A percentile compares a stretch with the other conserved stretches of the same genome.
Conservation (phyloP, 2,113 vertebrate species). For the Eretmochelys imbricata region DNA sequence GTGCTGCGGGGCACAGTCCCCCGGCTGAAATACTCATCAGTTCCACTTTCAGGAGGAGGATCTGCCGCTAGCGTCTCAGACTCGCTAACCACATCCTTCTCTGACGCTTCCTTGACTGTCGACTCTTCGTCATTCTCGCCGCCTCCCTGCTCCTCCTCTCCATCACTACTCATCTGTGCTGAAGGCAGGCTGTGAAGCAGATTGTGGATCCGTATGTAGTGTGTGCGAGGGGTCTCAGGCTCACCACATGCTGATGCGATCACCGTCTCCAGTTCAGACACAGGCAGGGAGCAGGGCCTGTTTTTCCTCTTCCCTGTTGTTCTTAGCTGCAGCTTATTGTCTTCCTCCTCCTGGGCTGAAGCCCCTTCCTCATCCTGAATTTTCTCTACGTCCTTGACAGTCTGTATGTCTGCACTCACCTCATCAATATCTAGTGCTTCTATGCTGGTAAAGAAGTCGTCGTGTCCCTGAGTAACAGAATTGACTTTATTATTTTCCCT, state of each 20-base stretch:
- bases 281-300: slow-evolving; percentile 92
- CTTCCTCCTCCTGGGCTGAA: slow-evolving; percentile 63
- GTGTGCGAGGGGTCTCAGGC: slow-evolving; percentile 93
- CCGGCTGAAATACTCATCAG: slow-evolving; percentile 72
- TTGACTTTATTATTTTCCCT: slow-evolving; percentile 68
- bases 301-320: slow-evolving; percentile 83
- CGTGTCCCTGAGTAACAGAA: slow-evolving; percentile 63
- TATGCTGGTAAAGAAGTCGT: slow-evolving; percentile 15
- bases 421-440: slow-evolving; percentile 59
- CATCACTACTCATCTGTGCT: slow-evolving; percentile 74
- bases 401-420: slow-evolving; percentile 38
- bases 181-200: slow-evolving; percentile 95
- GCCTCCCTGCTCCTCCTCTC: slow-evolving; percentile 75
- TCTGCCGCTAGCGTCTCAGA: slow-evolving; percentile 76
- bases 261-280: slow-evolving; percentile 95
- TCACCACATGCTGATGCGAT: slow-evolving; percentile 92
- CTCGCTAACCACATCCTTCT: slow-evolving; percentile 79
- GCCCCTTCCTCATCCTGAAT: slow-evolving; percentile 57
- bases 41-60: slow-evolving; percentile 48
- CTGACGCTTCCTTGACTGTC: slow-evolving; percentile 74
- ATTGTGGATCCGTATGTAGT: slow-evolving; percentile 97
- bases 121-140: slow-evolving; percentile 78
- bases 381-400: slow-evolving; percentile 64
- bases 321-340: slow-evolving; percentile 75
- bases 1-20: slow-evolving; percentile 77